A percentile compares a stretch with the other conserved stretches of the same genome.
Evolutionary conservation across 2,888 invertebrate genomes (phyloP).

Genomic region (Stenchaetothrips biformis): DNA sequence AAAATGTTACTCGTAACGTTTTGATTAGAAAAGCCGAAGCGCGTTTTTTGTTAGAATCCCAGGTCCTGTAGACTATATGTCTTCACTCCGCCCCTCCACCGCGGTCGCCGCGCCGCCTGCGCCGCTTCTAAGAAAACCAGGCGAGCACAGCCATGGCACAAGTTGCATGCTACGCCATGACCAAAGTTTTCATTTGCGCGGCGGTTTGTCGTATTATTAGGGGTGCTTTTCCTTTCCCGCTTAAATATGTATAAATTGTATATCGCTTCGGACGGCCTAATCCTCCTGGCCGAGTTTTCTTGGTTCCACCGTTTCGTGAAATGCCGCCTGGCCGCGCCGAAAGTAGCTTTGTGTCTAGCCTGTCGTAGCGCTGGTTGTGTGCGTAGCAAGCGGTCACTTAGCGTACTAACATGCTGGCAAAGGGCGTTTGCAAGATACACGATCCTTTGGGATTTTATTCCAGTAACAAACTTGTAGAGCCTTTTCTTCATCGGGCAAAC

Average conservation of each 20-base stretch:
- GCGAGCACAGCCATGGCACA: too few relatives aligned
- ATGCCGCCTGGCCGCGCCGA: conserved; percentile 1
- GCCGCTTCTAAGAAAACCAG: neutral
- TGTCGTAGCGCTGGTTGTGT: conserved; percentile 20
- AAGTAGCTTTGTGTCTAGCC: conserved; percentile 22
- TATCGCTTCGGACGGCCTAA: neutral
- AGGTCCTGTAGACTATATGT: neutral
- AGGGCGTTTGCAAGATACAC: neutral
- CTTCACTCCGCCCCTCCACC: neutral
- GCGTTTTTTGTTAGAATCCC: neutral
- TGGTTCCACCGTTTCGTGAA: neutral
- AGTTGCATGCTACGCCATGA: too few relatives aligned
- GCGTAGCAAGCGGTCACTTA: conserved; percentile 14
- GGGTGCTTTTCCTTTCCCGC: conserved; percentile 17
- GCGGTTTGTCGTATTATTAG: neutral
- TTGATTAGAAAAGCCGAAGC: conserved; percentile 14
- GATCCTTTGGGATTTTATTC: neutral
- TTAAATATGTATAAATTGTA: conserved; percentile 19
- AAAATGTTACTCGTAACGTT: neutral
- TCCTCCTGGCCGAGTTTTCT: neutral
- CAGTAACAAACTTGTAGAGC: neutral
- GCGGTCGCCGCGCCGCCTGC: conserved; percentile 19
- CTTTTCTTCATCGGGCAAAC: too few relatives aligned
- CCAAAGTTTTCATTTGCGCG: neutral
- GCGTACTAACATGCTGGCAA: conserved; percentile 9